A percentile compares a stretch with the other conserved stretches of the same genome.
Conservation (phyloP, 2,888 invertebrate genomes). For the Caenorhabditis afra region DNA sequence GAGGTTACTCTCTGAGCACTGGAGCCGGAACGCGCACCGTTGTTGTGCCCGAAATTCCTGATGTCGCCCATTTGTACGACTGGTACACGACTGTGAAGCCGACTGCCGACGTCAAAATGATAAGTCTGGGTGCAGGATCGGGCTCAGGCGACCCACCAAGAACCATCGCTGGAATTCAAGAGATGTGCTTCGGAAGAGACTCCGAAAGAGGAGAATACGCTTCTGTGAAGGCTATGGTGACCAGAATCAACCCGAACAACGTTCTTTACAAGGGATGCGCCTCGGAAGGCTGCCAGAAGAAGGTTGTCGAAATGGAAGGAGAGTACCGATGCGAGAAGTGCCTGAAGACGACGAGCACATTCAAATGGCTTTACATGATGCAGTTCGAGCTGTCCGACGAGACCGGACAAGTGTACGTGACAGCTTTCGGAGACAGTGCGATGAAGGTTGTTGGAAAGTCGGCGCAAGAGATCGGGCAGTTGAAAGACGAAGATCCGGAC, state of each 20-base stretch:
- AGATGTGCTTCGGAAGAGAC: conserved; percentile 64
- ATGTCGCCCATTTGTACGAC: conserved; percentile 89
- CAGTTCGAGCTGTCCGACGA: conserved; percentile 91
- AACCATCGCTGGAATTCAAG: conserved; percentile 48
- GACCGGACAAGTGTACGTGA: conserved; percentile 91
- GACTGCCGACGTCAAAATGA: conserved; percentile 58
- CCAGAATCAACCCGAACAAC: conserved; percentile 89
- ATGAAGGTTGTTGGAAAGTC: conserved; percentile 87
- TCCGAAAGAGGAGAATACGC: conserved; percentile 86
- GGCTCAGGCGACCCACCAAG: conserved; percentile 27
- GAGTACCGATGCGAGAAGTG: conserved; percentile 97
- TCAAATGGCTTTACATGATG: conserved; percentile 83
- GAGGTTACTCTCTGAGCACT: conserved; percentile 81
- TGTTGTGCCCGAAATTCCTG: conserved; percentile 91
- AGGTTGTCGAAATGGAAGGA: conserved; percentile 87
- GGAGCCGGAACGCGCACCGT: conserved; percentile 83
- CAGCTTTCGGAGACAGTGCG: conserved; percentile 89
- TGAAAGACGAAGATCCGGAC: conserved; percentile 80
- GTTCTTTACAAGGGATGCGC: conserved; percentile 94
- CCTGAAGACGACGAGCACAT: conserved; percentile 88
- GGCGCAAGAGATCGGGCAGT: conserved; percentile 88
- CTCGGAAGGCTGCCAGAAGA: conserved; percentile 92
- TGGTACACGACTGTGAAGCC: conserved; percentile 88
- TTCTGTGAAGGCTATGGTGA: conserved; percentile 87
- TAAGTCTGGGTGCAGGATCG: conserved; percentile 36